Percentiles rank a stretch among this genome's conserved stretches.
phyloP scores from a whole-genome alignment of 2,797 vertebrate genomes.

The Dromococcyx pavoninus region DNA sequence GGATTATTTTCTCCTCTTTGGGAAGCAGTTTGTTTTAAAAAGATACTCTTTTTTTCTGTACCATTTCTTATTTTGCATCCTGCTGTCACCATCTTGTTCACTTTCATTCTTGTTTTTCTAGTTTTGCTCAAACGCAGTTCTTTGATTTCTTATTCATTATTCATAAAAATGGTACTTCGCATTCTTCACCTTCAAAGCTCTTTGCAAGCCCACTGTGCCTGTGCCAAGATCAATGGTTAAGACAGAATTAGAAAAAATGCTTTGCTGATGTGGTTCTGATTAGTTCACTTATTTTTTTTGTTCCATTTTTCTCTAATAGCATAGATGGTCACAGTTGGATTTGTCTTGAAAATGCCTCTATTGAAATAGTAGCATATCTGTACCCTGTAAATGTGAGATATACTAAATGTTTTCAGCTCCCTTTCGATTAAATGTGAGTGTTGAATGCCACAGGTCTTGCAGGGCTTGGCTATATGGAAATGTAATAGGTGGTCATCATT shows the following conservation, averaged over 20 bases:
- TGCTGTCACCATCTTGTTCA: constrained; percentile 27
- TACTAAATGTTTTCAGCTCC: background rate
- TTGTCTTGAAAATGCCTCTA: background rate
- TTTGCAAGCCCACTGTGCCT: constrained; percentile 29
- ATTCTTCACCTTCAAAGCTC: constrained; percentile 47
- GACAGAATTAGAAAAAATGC: background rate
- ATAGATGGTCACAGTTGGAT: background rate
- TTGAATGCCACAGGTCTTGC: background rate
- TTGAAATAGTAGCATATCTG: background rate
- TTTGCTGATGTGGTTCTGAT: background rate
- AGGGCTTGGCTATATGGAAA: background rate
- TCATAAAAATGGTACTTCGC: constrained; percentile 34
- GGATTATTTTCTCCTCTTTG: background rate
- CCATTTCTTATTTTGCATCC: background rate
- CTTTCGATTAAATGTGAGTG: background rate
- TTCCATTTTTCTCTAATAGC: background rate
- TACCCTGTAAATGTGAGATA: background rate
- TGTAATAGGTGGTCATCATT: background rate
- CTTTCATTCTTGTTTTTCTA: constrained; percentile 33
- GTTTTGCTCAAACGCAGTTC: constrained; percentile 17
- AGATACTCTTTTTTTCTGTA: background rate
- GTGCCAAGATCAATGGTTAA: constrained; percentile 46
- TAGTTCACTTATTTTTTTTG: background rate
- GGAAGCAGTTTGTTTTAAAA: constrained; percentile 5
- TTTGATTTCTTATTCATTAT: constrained; percentile 61